Evolutionary conservation across 2,113 vertebrate species (phyloP).

Genomic region (Sylvicapra grimmia): DNA sequence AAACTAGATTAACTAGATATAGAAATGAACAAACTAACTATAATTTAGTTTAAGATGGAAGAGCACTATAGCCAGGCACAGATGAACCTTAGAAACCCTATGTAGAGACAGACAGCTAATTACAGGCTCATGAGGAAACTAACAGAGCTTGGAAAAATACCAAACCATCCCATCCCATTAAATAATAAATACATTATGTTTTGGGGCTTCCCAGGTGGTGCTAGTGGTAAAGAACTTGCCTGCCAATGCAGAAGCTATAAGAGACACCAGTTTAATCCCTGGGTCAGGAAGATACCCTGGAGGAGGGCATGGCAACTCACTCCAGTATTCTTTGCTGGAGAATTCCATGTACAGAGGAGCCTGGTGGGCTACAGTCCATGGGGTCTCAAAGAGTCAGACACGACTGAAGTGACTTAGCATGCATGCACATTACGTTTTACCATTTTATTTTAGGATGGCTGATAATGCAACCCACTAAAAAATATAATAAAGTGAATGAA

Average conservation of each 20-base stretch:
- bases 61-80: not conserved
- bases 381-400: not conserved
- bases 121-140: not conserved
- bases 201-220: no score
- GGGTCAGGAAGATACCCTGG: no score
- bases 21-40: not conserved
- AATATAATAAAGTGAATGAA: not conserved
- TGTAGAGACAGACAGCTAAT: not conserved
- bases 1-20: not conserved
- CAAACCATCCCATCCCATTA: fast-evolving
- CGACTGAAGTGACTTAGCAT: not conserved
- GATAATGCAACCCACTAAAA: no score
- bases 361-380: not conserved
- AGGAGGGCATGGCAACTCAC: no score
- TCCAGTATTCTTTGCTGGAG: no score
- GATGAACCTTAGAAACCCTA: not conserved
- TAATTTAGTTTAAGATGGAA: not conserved
- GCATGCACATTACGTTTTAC: not conserved
- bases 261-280: no score
- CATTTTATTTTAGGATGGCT: not conserved
- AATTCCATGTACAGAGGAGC: not conserved
- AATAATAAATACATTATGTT: no score
- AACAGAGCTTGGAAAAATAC: not conserved
- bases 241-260: no score
- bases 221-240: no score